Percentiles rank a stretch among this genome's conserved stretches.
phyloP scores from a whole-genome alignment of 2,888 invertebrate species.

The Glyphotaelius pellucidus region DNA sequence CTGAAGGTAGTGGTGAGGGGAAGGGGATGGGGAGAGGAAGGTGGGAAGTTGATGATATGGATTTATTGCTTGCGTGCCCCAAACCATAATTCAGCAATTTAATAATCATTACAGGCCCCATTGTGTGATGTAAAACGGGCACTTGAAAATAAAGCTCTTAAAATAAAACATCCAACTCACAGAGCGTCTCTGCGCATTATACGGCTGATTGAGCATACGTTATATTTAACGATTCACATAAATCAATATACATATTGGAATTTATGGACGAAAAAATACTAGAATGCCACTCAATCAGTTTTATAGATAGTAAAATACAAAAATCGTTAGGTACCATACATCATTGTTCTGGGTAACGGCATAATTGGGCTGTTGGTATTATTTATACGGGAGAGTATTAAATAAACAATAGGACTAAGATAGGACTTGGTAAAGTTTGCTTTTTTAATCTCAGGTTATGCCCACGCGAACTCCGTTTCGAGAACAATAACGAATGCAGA shows the following conservation, averaged over 20 bases:
- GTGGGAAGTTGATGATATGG: too few relatives aligned
- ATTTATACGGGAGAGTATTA: not conserved
- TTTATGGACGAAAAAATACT: not conserved
- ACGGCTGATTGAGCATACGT: not conserved
- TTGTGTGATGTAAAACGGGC: not conserved
- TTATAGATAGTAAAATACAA: not conserved
- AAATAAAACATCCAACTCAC: not conserved
- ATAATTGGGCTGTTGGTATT: not conserved
- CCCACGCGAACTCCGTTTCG: slow-evolving; percentile 28
- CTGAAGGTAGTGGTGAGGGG: too few relatives aligned
- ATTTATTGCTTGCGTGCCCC: not conserved
- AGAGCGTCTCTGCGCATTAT: not conserved
- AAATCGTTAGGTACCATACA: not conserved
- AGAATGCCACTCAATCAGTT: not conserved
- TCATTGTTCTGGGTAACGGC: not conserved
- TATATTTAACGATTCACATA: slow-evolving; percentile 2
- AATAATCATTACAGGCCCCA: not conserved
- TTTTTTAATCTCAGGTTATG: slow-evolving; percentile 16
- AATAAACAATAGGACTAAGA: slow-evolving; percentile 30
- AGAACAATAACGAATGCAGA: slow-evolving; percentile 24
- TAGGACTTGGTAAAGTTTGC: not conserved
- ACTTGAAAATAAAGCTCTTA: not conserved
- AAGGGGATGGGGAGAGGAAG: too few relatives aligned
- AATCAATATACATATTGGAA: not conserved
- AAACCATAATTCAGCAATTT: not conserved